Evolutionary conservation across 2,888 invertebrate species (phyloP).

Genomic region (Thereva unica): DNA sequence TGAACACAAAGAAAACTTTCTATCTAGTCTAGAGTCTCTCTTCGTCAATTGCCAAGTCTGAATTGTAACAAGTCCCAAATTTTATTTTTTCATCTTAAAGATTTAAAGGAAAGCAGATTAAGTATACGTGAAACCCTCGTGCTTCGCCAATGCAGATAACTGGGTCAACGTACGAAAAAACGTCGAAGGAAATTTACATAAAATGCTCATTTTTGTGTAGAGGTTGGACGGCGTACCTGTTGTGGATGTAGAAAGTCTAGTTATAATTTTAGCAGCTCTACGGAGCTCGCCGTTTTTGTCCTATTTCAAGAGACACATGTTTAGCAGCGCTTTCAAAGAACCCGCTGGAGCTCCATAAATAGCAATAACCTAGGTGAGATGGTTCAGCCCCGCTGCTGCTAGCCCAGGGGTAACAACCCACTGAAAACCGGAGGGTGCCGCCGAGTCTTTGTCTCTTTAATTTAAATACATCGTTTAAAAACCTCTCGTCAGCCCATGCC

Average conservation of each 20-base stretch:
- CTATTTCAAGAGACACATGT: conserved; percentile 26
- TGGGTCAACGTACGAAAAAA: conserved; percentile 34
- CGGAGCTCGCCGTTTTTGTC: conserved; percentile 2
- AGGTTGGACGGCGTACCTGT: conserved; percentile 3
- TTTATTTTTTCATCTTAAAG: no score
- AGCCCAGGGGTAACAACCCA: conserved; percentile 28
- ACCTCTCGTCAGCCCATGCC: conserved; percentile 9
- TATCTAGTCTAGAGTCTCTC: no score
- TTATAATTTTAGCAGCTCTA: conserved; percentile 16
- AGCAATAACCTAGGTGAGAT: conserved; percentile 22
- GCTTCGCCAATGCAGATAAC: conserved; percentile 19
- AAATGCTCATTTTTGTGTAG: not conserved
- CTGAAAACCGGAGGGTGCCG: conserved; percentile 5
- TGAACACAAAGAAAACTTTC: no score
- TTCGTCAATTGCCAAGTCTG: no score
- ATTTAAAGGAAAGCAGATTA: no score
- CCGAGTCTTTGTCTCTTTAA: conserved; percentile 13
- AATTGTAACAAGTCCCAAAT: no score
- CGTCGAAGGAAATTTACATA: conserved; percentile 7
- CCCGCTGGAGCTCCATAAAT: conserved; percentile 12
- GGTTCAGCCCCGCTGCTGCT: not conserved
- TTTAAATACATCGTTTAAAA: conserved; percentile 1
- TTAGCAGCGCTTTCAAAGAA: conserved; percentile 6
- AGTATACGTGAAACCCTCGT: not conserved
- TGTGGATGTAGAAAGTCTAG: conserved; percentile 13